Conservation (phyloP, 2,888 invertebrate species). For the Sarcophaga caerulescens region DNA sequence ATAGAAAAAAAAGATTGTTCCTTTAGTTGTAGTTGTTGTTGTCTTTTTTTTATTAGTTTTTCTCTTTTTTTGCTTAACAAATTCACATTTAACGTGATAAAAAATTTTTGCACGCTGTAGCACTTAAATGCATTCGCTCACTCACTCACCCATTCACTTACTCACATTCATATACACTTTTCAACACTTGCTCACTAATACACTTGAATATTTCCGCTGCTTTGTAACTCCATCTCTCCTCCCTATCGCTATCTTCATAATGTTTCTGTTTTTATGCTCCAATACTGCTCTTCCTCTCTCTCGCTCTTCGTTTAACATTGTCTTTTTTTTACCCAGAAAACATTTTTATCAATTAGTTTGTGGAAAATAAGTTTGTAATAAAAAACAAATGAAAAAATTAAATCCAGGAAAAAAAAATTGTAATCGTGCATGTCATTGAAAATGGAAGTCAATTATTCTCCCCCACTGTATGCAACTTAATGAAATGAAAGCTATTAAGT, state of each 20-base stretch:
- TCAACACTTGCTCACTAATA: too few species aligned
- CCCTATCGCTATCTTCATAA: too few species aligned
- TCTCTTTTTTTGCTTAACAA: constrained; percentile 3
- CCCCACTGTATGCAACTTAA: constrained; percentile 27
- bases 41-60: background rate
- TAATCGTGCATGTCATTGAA: constrained; percentile 16
- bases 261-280: constrained; percentile 2
- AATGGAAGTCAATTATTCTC: too few species aligned
- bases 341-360: constrained; percentile 43
- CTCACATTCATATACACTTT: constrained; percentile 4
- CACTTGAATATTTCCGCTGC: too few species aligned
- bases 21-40: background rate
- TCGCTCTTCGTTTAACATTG: background rate
- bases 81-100: background rate
- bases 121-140: constrained; percentile 43
- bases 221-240: too few species aligned
- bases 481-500: constrained; percentile 58
- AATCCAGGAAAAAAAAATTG: background rate
- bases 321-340: too few species aligned
- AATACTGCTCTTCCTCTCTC: constrained; percentile 10
- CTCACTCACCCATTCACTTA: constrained; percentile 45
- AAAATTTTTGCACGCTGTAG: constrained; percentile 15
- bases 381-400: constrained; percentile 10
- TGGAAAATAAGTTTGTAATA: constrained; percentile 45
- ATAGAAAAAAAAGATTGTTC: background rate